Conservation (phyloP, 2,797 vertebrate species). For the Anisognathus igniventris region DNA sequence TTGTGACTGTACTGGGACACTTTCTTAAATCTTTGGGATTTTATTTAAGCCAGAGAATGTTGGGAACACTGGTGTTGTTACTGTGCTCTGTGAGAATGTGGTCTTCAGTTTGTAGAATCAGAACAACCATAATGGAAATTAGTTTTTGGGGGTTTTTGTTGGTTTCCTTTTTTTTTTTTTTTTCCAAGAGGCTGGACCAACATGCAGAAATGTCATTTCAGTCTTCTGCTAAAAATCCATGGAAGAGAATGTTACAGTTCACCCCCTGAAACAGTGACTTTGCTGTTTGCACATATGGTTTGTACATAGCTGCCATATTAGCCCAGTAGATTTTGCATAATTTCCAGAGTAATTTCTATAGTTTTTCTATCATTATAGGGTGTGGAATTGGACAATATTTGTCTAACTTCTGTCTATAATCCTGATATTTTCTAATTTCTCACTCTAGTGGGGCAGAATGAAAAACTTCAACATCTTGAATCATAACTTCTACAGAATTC, state of each 20-base stretch:
- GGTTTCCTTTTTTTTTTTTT: not conserved
- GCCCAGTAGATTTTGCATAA: not conserved
- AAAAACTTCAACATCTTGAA: not conserved
- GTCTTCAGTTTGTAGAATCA: not conserved
- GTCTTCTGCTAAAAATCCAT: not conserved
- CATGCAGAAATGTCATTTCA: not conserved
- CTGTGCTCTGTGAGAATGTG: not conserved
- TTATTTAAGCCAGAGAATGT: not conserved
- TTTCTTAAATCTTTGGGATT: not conserved
- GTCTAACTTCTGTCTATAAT: not conserved
- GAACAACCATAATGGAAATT: not conserved
- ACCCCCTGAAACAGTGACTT: not conserved
- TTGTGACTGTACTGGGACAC: not conserved
- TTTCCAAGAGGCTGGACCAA: not conserved
- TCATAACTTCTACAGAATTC: not conserved
- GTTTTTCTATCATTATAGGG: not conserved
- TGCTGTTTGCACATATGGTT: not conserved
- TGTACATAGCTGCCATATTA: not conserved
- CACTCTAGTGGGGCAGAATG: not conserved
- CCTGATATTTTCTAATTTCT: not conserved
- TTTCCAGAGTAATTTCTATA: not conserved
- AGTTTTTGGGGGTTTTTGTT: rapidly evolving
- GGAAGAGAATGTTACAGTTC: not conserved
- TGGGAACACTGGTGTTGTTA: not conserved
- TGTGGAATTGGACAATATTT: not conserved